phyloP scores from a whole-genome alignment of 2,797 vertebrate species.

The Capromys pilorides region DNA sequence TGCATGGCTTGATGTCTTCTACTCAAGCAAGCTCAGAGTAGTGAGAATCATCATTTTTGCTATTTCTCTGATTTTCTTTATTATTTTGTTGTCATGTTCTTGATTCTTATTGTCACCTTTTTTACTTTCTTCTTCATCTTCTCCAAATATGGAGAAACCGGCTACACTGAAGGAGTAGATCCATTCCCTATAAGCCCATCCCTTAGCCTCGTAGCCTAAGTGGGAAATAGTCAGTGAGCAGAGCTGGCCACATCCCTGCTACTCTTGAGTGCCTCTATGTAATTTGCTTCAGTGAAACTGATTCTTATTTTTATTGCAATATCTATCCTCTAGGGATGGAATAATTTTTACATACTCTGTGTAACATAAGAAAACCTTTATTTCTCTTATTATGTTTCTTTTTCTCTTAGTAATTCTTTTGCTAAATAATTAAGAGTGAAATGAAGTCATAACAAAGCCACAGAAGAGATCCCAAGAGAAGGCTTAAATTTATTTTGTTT shows the following conservation, averaged over 20 bases:
- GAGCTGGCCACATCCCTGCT: background rate
- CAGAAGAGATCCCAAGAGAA: conserved; percentile 29
- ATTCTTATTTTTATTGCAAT: background rate
- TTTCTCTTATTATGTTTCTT: conserved; percentile 41
- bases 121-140: background rate
- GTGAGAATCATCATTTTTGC: background rate
- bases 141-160: background rate
- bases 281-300: background rate
- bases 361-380: background rate
- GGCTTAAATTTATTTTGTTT: conserved; percentile 16
- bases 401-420: conserved; percentile 32
- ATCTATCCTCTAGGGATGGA: background rate
- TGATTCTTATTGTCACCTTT: too few species aligned
- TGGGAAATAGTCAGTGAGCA: background rate
- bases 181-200: too few species aligned
- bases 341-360: background rate
- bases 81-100: background rate
- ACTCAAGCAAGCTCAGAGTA: background rate
- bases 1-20: background rate
- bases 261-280: background rate
- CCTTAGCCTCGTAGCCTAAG: background rate
- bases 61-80: background rate
- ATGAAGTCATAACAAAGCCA: conserved; percentile 35
- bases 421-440: conserved; percentile 59
- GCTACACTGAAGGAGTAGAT: background rate